A percentile compares a stretch with the other conserved stretches of the same genome.
These are phyloP conservation scores for Salvator merianae DNA, from an alignment of 2,113 vertebrate genomes.

Conservation along the genomic window DNA sequence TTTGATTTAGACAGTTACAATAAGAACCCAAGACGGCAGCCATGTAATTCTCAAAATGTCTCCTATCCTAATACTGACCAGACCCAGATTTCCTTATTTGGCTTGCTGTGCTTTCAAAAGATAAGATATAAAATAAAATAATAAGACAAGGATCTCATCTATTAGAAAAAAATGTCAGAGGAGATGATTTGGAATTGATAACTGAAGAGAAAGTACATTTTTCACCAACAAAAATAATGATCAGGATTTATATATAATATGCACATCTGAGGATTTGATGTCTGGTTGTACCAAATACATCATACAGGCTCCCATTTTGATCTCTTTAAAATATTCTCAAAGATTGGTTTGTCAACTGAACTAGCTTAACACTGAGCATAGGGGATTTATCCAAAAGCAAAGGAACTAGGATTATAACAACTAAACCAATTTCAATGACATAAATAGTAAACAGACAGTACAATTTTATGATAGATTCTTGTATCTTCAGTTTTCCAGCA, in stretches of 20 bases:
- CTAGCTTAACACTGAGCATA: fast-evolving
- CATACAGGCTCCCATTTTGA: background rate
- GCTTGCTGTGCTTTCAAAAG: too few species aligned
- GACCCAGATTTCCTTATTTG: too few species aligned
- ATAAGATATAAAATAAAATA: too few species aligned
- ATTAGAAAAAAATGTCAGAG: too few species aligned
- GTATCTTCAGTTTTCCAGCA: conserved; percentile 48
- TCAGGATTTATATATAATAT: background rate
- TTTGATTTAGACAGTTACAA: too few species aligned
- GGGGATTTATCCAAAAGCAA: fast-evolving
- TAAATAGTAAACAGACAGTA: background rate
- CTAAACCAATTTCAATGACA: background rate
- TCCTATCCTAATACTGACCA: too few species aligned
- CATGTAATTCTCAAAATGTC: too few species aligned
- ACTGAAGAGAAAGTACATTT: background rate
- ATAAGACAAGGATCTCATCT: too few species aligned
- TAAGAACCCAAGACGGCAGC: too few species aligned
- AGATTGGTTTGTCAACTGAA: fast-evolving
- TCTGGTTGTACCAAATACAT: background rate
- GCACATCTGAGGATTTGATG: background rate
- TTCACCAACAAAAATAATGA: background rate
- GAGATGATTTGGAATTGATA: too few species aligned
- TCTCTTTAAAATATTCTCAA: fast-evolving
- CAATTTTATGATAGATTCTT: background rate
- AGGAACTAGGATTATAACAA: background rate